phyloP scores from a whole-genome alignment of 2,113 vertebrate genomes.

The Lynx canadensis region DNA sequence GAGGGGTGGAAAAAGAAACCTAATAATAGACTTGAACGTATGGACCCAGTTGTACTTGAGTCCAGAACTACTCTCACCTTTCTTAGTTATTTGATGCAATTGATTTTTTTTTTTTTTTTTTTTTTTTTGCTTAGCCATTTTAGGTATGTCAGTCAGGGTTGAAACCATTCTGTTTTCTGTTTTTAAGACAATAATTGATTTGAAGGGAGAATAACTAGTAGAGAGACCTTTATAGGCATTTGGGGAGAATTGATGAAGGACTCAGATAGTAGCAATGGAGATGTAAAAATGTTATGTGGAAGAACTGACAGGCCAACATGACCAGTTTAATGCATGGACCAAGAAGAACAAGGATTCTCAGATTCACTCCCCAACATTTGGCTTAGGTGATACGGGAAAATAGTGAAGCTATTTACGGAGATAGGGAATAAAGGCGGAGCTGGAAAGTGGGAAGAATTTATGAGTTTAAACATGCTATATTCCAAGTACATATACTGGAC shows the following conservation, averaged over 20 bases:
- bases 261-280: not conserved
- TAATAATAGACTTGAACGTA: not conserved
- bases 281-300: not conserved
- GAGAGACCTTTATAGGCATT: not conserved
- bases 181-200: not conserved
- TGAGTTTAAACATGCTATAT: not conserved
- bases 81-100: not conserved
- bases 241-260: not conserved
- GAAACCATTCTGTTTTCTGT: not conserved
- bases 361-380: not conserved
- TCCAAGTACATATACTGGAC: not conserved
- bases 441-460: not conserved
- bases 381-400: not conserved
- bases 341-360: not conserved
- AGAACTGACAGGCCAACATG: not conserved
- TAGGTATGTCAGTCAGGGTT: not conserved
- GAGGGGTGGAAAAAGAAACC: not conserved
- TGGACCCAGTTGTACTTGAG: not conserved
- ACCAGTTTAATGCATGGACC: not conserved
- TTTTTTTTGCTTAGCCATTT: not conserved
- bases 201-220: not conserved
- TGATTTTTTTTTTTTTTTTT: not conserved
- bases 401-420: not conserved
- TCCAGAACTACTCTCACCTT: not conserved
- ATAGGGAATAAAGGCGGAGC: not conserved